phyloP scores from a whole-genome alignment of 2,888 invertebrate genomes.

The Tachina lurida region DNA sequence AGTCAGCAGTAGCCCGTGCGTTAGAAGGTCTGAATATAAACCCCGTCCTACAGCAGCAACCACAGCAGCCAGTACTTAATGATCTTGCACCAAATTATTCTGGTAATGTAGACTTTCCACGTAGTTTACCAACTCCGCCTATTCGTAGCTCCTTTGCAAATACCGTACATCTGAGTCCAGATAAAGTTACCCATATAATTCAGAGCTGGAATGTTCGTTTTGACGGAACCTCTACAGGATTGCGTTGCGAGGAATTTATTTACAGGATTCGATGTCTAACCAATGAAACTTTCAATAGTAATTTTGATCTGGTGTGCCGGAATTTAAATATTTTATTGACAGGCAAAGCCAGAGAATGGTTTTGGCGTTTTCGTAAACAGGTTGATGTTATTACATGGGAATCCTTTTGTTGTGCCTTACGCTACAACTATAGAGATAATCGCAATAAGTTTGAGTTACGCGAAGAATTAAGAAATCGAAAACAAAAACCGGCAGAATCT shows the following conservation, averaged over 20 bases:
- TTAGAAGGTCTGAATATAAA: background rate
- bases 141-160: background rate
- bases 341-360: slow-evolving; percentile 7
- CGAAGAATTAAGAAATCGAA: background rate
- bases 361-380: background rate
- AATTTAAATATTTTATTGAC: slow-evolving; percentile 6
- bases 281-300: background rate
- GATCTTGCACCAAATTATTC: background rate
- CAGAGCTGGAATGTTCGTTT: slow-evolving; percentile 22
- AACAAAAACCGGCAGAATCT: slow-evolving; percentile 13
- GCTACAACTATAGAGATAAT: no score
- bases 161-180: background rate
- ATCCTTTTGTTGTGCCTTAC: no score
- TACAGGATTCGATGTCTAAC: slow-evolving; percentile 8
- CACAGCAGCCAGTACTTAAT: no score
- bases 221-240: background rate
- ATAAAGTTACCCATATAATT: background rate
- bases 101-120: background rate
- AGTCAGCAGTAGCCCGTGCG: background rate
- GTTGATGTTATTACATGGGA: no score
- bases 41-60: background rate
- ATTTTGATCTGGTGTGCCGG: background rate
- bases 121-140: background rate
- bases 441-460: no score
- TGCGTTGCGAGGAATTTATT: slow-evolving; percentile 13